Evolutionary conservation across 2,797 vertebrate genomes (phyloP).

Genomic region (Limosa lapponica): DNA sequence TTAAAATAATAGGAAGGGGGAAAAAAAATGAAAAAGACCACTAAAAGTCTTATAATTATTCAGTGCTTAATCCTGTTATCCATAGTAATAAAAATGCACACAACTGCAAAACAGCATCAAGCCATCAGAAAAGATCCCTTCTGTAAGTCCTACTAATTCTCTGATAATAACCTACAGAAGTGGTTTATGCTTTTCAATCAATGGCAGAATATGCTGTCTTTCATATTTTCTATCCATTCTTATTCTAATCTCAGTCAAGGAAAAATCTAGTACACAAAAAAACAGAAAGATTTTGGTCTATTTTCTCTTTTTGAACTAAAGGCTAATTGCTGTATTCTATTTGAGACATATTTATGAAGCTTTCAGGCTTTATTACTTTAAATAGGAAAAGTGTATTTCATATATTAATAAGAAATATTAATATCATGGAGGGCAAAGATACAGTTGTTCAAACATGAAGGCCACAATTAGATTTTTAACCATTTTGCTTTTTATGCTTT

Average conservation of each 20-base stretch:
- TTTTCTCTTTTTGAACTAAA: not conserved
- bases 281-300: accelerated
- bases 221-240: not conserved
- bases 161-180: not conserved
- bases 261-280: not conserved
- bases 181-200: not conserved
- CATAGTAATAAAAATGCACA: not conserved
- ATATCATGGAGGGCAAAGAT: not conserved
- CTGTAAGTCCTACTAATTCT: not conserved
- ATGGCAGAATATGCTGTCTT: not conserved
- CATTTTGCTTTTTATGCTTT: not conserved
- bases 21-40: accelerated
- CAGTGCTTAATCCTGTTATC: not conserved
- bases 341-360: not conserved
- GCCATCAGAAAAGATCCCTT: not conserved
- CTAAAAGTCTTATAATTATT: not conserved
- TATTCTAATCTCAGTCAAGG: not conserved
- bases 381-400: not conserved
- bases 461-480: not conserved
- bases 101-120: not conserved
- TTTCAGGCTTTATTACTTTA: not conserved
- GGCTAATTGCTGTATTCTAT: not conserved
- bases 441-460: not conserved
- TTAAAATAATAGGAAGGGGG: not conserved
- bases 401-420: not conserved